Conservation (phyloP, 1,140 invertebrate species). For the Cylas formicarius region DNA sequence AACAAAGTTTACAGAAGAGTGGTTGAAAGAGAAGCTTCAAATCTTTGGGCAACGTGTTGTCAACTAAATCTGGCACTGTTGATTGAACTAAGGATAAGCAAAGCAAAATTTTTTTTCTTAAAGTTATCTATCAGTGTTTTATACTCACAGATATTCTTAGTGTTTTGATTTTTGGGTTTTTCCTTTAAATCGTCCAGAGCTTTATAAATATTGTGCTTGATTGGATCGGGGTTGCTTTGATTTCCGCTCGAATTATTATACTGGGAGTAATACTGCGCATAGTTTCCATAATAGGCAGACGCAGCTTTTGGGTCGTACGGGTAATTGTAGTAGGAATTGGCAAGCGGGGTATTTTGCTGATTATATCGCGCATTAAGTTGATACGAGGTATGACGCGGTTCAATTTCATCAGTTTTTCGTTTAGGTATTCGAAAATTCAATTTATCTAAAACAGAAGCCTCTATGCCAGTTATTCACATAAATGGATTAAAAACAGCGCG, state of each 20-base stretch:
- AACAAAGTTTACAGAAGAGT: constrained; percentile 43
- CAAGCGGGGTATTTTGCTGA: constrained; percentile 21
- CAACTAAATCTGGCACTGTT: constrained; percentile 25
- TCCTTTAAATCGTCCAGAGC: constrained; percentile 16
- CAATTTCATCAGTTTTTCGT: too few relatives aligned
- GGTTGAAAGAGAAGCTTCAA: constrained; percentile 41
- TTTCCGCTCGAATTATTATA: not conserved
- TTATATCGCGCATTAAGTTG: too few relatives aligned
- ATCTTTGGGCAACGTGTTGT: constrained; percentile 40
- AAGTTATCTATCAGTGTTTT: not conserved
- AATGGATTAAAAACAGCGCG: too few relatives aligned
- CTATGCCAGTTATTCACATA: too few relatives aligned
- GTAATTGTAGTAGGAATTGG: constrained; percentile 20
- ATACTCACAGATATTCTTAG: constrained; percentile 26
- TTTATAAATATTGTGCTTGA: constrained; percentile 21
- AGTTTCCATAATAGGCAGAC: constrained; percentile 15
- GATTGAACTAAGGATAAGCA: constrained; percentile 18
- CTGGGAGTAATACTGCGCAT: constrained; percentile 9
- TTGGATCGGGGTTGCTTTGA: constrained; percentile 9
- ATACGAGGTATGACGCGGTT: too few relatives aligned
- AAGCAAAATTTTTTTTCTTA: constrained; percentile 1
- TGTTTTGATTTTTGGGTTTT: constrained; percentile 22
- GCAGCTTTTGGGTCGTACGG: constrained; percentile 15
- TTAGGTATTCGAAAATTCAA: too few relatives aligned
- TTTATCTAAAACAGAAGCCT: too few relatives aligned